Conservation (phyloP, 2,888 invertebrate species). For the Xestia c-nigrum region DNA sequence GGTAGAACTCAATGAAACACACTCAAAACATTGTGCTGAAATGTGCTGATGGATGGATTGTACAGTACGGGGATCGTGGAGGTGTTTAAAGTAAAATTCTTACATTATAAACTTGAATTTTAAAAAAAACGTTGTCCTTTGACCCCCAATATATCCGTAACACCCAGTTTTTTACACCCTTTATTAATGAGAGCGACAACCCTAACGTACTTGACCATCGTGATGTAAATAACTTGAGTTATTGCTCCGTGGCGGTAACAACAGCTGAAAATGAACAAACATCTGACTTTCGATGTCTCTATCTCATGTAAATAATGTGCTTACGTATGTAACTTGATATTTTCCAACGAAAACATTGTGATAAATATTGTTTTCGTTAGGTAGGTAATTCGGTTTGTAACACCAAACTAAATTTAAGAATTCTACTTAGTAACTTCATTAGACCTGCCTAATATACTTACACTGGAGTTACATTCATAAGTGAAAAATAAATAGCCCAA, state of each 20-base stretch:
- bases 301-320: constrained; percentile 29
- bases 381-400: neutral
- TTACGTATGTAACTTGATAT: constrained; percentile 37
- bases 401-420: neutral
- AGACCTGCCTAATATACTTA: too few species aligned
- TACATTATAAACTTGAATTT: too few species aligned
- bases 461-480: too few species aligned
- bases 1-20: too few species aligned
- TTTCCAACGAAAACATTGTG: constrained; percentile 32
- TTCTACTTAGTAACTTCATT: neutral
- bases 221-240: constrained; percentile 74
- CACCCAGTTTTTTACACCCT: too few species aligned
- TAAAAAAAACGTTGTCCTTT: too few species aligned
- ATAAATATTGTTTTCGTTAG: constrained; percentile 18
- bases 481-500: too few species aligned
- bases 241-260: constrained; percentile 62
- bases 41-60: too few species aligned
- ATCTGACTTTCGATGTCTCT: constrained; percentile 36
- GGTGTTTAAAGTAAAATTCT: too few species aligned
- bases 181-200: constrained; percentile 55
- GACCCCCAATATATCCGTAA: too few species aligned
- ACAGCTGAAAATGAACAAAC: constrained; percentile 51
- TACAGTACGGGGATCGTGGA: too few species aligned
- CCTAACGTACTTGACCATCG: constrained; percentile 53
- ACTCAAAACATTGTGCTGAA: too few species aligned